These are phyloP conservation scores for Ganaspis sp. DNA, from an alignment of 1,140 invertebrate species.

Conservation along the genomic window DNA sequence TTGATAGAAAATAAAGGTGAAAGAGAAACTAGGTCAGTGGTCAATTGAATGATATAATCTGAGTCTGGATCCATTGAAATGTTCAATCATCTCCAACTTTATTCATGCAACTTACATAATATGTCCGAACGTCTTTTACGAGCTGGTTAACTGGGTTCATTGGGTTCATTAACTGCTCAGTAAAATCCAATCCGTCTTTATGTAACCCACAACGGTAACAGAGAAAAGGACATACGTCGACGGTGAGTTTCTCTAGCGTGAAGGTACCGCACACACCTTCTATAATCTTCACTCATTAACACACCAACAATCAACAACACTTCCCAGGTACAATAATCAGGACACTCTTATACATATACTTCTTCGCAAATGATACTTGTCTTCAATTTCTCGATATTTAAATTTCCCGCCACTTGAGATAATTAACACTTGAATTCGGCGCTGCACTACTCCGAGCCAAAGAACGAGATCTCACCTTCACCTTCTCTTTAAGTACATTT, in stretches of 20 bases:
- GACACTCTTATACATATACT: not conserved
- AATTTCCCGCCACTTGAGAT: not conserved
- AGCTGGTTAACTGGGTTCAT: constrained; percentile 58
- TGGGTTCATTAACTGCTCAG: constrained; percentile 63
- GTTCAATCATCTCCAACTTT: constrained; percentile 36
- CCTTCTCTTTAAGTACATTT: not conserved
- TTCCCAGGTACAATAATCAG: not conserved
- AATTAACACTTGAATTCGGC: not conserved
- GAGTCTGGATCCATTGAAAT: constrained; percentile 35
- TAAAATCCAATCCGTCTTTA: constrained; percentile 67
- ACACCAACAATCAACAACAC: constrained; percentile 36
- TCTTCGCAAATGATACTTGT: not conserved
- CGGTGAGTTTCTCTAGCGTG: constrained; percentile 57
- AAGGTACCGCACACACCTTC: constrained; percentile 28
- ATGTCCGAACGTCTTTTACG: constrained; percentile 49
- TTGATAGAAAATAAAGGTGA: not conserved
- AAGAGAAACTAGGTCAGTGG: not conserved
- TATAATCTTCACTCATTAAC: constrained; percentile 5
- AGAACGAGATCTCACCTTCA: constrained; percentile 4
- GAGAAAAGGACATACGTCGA: constrained; percentile 16
- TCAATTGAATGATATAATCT: not conserved
- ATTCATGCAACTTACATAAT: constrained; percentile 51
- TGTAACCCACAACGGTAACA: constrained; percentile 60
- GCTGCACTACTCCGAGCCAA: constrained; percentile 4
- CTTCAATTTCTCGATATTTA: not conserved